phyloP scores from a whole-genome alignment of 2,797 vertebrate species.

The Microcaecilia unicolor region DNA sequence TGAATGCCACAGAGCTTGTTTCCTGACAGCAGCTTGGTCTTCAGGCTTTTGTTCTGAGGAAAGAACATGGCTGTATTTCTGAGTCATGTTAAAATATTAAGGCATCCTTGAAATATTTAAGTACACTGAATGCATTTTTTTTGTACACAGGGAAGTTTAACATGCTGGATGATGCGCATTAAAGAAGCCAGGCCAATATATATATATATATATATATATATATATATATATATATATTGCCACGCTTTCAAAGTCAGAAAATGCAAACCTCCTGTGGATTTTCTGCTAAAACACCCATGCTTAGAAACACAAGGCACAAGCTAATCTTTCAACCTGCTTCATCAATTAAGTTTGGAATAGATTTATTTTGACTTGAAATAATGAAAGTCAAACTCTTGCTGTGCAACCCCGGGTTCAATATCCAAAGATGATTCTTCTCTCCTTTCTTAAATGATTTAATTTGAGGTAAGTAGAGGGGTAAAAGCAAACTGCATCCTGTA shows the following conservation, averaged over 20 bases:
- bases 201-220: too few species aligned
- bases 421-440: neutral
- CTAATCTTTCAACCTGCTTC: neutral
- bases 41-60: slow-evolving; percentile 93
- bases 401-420: neutral
- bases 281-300: neutral
- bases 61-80: slow-evolving; percentile 6
- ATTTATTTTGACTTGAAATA: neutral
- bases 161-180: neutral
- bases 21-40: slow-evolving; percentile 90
- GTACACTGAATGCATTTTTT: neutral
- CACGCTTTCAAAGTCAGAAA: too few species aligned
- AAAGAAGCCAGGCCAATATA: neutral
- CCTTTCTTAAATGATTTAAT: neutral
- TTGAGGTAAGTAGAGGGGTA: neutral
- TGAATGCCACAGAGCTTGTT: slow-evolving; percentile 90
- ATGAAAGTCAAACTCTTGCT: neutral
- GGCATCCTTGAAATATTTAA: slow-evolving; percentile 2
- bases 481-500: neutral
- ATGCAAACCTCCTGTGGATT: neutral
- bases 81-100: slow-evolving; percentile 17
- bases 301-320: neutral
- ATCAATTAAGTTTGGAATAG: neutral
- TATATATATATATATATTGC: too few species aligned
- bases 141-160: neutral